Base-by-base conservation (phyloP, 1,140 invertebrate species). In the Pogonognathellus flavescens region DNA sequence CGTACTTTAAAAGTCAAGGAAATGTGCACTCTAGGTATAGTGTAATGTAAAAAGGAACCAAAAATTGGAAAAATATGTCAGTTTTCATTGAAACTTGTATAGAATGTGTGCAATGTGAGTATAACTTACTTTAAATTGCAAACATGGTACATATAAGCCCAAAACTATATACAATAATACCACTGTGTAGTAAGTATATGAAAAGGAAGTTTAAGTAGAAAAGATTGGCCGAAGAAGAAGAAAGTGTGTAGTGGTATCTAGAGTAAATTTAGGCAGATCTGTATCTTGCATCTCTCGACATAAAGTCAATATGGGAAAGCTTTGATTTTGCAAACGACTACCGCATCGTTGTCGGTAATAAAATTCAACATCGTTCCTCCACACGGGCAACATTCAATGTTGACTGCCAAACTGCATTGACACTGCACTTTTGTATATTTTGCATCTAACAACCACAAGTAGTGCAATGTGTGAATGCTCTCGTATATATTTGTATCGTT, bases 291-390 rank as follows among this genome's bases (percentile, higher is more conserved):
- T 31, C n/a, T n/a, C 41, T 16, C 6, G 22, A 50, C 7, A 31
- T 76, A 76, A 50, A 31, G 41, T 31, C 41, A 18, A 49, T 76
- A 76, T 41, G 31, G 31, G 25, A 76, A 31, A 49, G 70, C 31
- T 76, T 49, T 76, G 70, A 76, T 76, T 50, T 76, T 49, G 70
- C 70, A 76, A 50, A 76, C 41, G 41, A 76, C 70, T 76, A 76
- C 70, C 70, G 41, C 70, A 76, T 76, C 70, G 70, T 50, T 18
- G 70, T 76, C 62, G 25, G 49, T 76, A 76, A 76, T 18, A 62
- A 49, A 76, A 16, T 76, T 76, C 70, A 76, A 66, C 22, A 76
- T 49, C 31, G 25, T 31, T 76, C 70, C 25, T n/a, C n/a, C n/a
- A n/a, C n/a, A n/a, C 10, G 6, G n/a, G 18, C 9, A 60, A 20